Conservation (phyloP, 2,888 invertebrate genomes). For the Eulithis testata region DNA sequence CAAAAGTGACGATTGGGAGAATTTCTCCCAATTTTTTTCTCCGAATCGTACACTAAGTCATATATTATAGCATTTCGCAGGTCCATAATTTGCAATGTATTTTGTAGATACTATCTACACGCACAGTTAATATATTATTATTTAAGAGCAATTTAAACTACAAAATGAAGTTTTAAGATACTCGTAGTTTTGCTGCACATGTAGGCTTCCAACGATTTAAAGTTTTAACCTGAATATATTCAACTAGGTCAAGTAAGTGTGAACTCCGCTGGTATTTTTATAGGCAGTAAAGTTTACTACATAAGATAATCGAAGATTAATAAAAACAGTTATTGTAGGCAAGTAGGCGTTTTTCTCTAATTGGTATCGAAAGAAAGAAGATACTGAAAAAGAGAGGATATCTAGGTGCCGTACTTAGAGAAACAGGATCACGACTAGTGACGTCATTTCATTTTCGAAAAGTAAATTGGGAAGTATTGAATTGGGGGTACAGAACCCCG, state of each 20-base stretch:
- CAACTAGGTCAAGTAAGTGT: slow-evolving; percentile 35
- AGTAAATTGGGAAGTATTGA: slow-evolving; percentile 5
- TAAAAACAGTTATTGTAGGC: slow-evolving; percentile 39
- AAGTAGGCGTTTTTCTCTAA: slow-evolving; percentile 43
- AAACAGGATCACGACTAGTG: too few relatives aligned
- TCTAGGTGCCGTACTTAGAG: too few relatives aligned
- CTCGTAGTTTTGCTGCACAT: neutral
- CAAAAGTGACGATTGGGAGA: too few relatives aligned
- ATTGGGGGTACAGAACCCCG: slow-evolving; percentile 15
- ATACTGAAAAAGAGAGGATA: too few relatives aligned
- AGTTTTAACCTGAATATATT: slow-evolving; percentile 31
- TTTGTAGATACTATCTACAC: neutral
- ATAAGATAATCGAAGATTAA: slow-evolving; percentile 43
- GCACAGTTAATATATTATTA: neutral
- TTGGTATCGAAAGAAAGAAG: slow-evolving; percentile 31
- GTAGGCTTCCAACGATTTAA: slow-evolving; percentile 6
- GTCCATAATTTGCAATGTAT: too few relatives aligned
- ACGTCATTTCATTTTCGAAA: too few relatives aligned
- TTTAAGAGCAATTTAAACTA: slow-evolving; percentile 19
- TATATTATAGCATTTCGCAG: too few relatives aligned
- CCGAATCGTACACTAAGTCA: too few relatives aligned
- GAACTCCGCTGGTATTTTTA: slow-evolving; percentile 42
- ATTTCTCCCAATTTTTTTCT: too few relatives aligned
- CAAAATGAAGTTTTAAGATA: neutral
- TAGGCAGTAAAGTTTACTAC: slow-evolving; percentile 41